A percentile compares a stretch with the other conserved stretches of the same genome.
Evolutionary conservation across 2,797 vertebrate species (phyloP).

Genomic region (Chaenodraco wilsoni): DNA sequence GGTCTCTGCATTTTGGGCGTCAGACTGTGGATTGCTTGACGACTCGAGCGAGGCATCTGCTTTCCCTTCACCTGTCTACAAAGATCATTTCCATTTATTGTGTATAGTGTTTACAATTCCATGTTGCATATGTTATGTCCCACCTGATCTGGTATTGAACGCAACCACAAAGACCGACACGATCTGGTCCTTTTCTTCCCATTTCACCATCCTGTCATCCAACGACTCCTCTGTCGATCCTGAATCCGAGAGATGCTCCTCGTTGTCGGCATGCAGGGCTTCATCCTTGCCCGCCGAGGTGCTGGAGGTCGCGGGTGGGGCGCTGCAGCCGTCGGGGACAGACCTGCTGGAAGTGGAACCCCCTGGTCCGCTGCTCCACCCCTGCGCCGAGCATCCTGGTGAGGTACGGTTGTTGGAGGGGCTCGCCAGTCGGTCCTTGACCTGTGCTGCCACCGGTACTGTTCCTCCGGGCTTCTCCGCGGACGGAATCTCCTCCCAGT

Average conservation of each 20-base stretch:
- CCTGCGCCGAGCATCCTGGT: constrained; percentile 66
- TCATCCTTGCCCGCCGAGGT: constrained; percentile 45
- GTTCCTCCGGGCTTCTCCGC: constrained; percentile 72
- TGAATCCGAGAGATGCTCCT: constrained; percentile 58
- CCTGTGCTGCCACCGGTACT: constrained; percentile 32
- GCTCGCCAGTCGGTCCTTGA: constrained; percentile 62
- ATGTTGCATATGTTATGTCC: constrained; percentile 29
- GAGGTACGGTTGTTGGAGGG: constrained; percentile 69
- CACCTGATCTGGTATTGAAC: constrained; percentile 93
- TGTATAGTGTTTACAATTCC: not conserved
- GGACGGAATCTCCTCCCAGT: constrained; percentile 90
- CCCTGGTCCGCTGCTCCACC: constrained; percentile 76
- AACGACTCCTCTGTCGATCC: constrained; percentile 57
- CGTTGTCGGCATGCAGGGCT: constrained; percentile 48
- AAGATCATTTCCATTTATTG: not conserved
- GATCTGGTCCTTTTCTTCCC: constrained; percentile 91
- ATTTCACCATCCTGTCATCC: constrained; percentile 79
- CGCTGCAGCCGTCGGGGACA: constrained; percentile 63
- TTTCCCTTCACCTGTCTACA: not conserved
- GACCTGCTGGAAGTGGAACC: constrained; percentile 61
- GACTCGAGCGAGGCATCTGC: not conserved
- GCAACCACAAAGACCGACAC: constrained; percentile 93
- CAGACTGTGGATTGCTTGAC: constrained; percentile 4
- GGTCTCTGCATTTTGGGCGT: constrained; percentile 23
- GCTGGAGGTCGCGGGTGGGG: constrained; percentile 69